Evolutionary conservation across 1,140 invertebrate species (phyloP), one percentile per base, ranked within the genome.

Genomic region (Pseudoatta argentina): DNA sequence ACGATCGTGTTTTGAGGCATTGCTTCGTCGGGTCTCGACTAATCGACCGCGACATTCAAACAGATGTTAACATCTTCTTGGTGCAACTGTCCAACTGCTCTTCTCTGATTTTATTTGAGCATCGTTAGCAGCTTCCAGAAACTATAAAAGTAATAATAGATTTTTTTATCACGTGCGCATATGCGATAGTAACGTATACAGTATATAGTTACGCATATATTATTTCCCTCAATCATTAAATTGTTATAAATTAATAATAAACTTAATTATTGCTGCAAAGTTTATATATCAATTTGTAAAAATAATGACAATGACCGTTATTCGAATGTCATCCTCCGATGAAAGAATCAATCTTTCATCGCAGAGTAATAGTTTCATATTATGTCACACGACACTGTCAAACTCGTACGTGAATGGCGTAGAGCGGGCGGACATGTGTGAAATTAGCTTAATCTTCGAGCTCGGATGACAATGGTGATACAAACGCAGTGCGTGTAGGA

Each of bases 391-490:
- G 90, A 92, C 88, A 91, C 91, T 87, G 85, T 92, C 72, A 85
- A 91, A 79, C 73, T 79, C 27, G 27, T 82, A 71, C 27, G 72
- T 82, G 87, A 87, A 87, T 92, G 88, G 72, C 85, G 64, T 75
- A 44, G 57, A 91, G 89, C 94, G 91, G 92, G 94, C 92, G 94
- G 93, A 95, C 95, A 95, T 95, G 95, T 95, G 95, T 95, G 94
- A 95, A 95, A 95, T 95, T 95, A 95, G 95, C 94, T 95, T 95
- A 95, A 95, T 95, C 95, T 95, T 93, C 92, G 92, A 90, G 93
- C 94, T 95, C 94, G 93, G 93, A 95, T 95, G 94, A 95, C 95
- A 95, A 95, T 95, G 85, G 94, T 92, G 93, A 95, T 95, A 95
- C 93, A 95, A 93, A 92, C 92, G 92, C 87, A 88, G 89, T 93